Base-by-base conservation (phyloP, 2,113 vertebrate genomes). In the Acanthochromis polyacanthus region DNA sequence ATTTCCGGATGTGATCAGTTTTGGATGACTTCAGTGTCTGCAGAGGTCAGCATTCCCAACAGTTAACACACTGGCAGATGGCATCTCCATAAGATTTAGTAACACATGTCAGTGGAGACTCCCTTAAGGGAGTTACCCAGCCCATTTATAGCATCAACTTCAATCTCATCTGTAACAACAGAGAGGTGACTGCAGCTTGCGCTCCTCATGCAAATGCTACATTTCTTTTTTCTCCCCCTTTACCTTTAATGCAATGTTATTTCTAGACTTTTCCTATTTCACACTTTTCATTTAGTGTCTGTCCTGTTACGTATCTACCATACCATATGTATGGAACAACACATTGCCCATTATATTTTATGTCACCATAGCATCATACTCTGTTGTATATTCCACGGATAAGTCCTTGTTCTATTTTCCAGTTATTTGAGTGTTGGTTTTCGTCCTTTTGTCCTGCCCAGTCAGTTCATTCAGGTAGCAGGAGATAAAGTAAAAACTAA, bases 1-100 rank as follows among this genome's bases (percentile, higher is more conserved):
- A 40, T 82, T 64, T 78, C 15, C 48, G 78, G 78, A 81, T 87
- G 81, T 66, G 79, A 91, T 91, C 80, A 84, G 79, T 90, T 93
- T 87, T 88, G 85, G 74, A 91, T 90, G 90, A 93, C 93, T 91
- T 91, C 82, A 55, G 82, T 87, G 78, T 89, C 88, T 88, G 70
- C 90, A 89, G 92, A 93, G 94, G 92, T 94, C 90, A 92, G 71
- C 78, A 57, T 88, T 91, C 88, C 89, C 89, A 91, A 81, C 90
- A 91, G 91, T 89, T 90, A 92, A 72, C 90, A 85, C 84, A 70
- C 87, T 79, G 85, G 91, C 94, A 95, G 94, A 95, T 95, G 94
- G 94, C 88, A 91, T 91, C 91, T 90, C 87, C 74, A 78, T 84
- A 94, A 94, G 94, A 94, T 94, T 93, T 94, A 94, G 88, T 93